phyloP scores from a whole-genome alignment of 2,113 vertebrate species.

The Onychostoma macrolepis region DNA sequence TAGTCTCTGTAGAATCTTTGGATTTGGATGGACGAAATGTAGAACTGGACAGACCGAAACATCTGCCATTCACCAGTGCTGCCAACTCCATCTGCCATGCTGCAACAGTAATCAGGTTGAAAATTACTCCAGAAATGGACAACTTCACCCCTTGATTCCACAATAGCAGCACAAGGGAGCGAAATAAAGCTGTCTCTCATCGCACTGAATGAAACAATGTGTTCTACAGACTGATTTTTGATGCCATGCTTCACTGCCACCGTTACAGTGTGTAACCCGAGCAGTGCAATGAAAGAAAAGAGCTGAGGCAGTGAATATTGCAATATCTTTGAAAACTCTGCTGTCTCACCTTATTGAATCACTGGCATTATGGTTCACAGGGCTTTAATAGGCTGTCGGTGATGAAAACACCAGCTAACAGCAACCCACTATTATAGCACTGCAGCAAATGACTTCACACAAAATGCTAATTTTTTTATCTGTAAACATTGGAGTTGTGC shows the following conservation, averaged over 20 bases:
- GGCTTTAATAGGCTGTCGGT: conserved; percentile 52
- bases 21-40: conserved; percentile 63
- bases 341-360: conserved; percentile 32
- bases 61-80: conserved; percentile 51
- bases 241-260: neutral
- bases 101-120: neutral
- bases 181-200: neutral
- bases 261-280: conserved; percentile 5
- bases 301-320: conserved; percentile 37
- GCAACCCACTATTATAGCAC: conserved; percentile 25
- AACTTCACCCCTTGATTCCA: conserved; percentile 2
- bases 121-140: neutral
- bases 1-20: conserved; percentile 61
- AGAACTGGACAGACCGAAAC: conserved; percentile 51
- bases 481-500: neutral
- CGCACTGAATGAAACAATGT: conserved; percentile 3
- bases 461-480: conserved; percentile 29
- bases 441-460: neutral
- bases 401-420: conserved; percentile 35
- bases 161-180: neutral
- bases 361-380: conserved; percentile 38
- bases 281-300: conserved; percentile 12
- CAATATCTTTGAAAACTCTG: conserved; percentile 45
- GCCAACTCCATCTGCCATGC: conserved; percentile 32
- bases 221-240: conserved; percentile 11